Base-by-base conservation (phyloP, 53 echinoderm and acorn worm species). In the Zoroaster sp. region DNA sequence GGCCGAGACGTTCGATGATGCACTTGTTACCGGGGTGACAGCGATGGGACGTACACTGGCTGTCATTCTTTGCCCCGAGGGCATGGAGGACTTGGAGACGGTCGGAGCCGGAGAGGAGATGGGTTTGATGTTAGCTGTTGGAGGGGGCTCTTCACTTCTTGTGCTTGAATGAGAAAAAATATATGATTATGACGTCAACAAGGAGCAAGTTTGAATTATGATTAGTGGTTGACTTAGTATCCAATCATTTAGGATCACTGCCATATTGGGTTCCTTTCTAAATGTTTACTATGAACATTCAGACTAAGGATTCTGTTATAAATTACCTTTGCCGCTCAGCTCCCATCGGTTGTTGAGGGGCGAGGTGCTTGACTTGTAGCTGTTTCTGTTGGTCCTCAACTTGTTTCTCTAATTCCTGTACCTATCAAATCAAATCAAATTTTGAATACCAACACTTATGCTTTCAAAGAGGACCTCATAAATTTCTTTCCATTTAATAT, bases 41-140 rank as follows among this genome's bases (percentile, higher is more conserved):
- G 98, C 96, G 25, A 98, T 98, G 66, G 98, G 98, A 11, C 98
- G 91, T 74, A 98, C 94, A 76, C 98, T 98, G 88, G 98, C 98
- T 1, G 98, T 98, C 54, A 91, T 87, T 30, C 88, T 83, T 39
- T 76, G 83, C 28, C 93, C 88, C 12, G 93, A 88, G 23, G 90
- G 83, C 8, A 69, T 87, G 44, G 95, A 82, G 36, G 91, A 67
- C 55, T 98, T 98, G 67, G 98, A 77, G 25, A 96, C 96, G 1
- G 96, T 87, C 4, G 93, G 87, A 3, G 94, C 93, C 0, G 96
- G 96, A 1, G 96, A 95, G 12, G 98, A 94, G 83, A 96, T 92
- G 43, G 98, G 98, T 52, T 96, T 96, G 75, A 98, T 98, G 91
- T 98, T 98, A 46, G 95, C 98, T 13, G 97, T 97, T 17, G 97